Conservation (phyloP, 2,797 vertebrate species). For the Triplophysa bombifrons region DNA sequence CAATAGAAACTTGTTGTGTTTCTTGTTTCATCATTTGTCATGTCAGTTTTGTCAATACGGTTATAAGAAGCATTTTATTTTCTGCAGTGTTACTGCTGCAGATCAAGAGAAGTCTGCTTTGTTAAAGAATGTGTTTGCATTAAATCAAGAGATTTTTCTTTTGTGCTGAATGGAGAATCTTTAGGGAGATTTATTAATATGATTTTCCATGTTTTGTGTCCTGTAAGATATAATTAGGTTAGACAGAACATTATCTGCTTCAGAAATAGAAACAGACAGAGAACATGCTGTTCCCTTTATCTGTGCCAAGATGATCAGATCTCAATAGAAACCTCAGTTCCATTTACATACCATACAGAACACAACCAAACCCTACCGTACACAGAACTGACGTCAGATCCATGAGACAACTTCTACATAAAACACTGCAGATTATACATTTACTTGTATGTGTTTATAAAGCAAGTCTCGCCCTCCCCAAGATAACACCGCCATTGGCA, state of each 20-base stretch:
- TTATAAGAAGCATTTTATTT: background rate
- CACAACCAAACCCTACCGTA: background rate
- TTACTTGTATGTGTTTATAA: too few relatives aligned
- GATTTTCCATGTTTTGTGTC: conserved; percentile 29
- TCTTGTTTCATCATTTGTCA: background rate
- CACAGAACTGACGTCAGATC: background rate
- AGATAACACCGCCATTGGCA: too few relatives aligned
- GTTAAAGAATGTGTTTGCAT: background rate
- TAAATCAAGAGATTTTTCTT: background rate
- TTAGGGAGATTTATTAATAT: background rate
- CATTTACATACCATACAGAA: conserved; percentile 1
- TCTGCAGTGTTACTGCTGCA: background rate
- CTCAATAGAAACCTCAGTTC: conserved; percentile 6
- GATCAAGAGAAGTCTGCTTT: background rate
- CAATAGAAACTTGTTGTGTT: background rate
- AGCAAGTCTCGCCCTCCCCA: too few relatives aligned
- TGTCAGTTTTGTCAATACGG: background rate
- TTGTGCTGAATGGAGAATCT: background rate
- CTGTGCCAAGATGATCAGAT: conserved; percentile 43
- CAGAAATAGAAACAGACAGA: conserved; percentile 50
- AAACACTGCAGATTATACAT: too few relatives aligned
- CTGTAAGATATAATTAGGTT: conserved; percentile 41
- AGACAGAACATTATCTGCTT: background rate
- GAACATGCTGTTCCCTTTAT: conserved; percentile 45
- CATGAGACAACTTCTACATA: background rate